Conservation (phyloP, 2,113 vertebrate genomes). For the Labeo rohita region DNA sequence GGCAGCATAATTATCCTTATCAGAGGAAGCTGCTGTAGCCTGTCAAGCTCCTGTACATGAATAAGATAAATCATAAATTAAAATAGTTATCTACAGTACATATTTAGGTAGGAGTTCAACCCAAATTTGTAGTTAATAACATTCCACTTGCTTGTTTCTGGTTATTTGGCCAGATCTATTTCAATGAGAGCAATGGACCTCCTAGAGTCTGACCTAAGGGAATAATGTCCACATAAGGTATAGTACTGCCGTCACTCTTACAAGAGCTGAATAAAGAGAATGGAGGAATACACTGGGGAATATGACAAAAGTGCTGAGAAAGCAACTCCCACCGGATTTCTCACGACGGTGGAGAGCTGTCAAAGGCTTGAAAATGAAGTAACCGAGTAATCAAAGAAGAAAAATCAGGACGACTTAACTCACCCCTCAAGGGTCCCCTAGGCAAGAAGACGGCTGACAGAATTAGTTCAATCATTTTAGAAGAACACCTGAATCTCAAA, state of each 20-base stretch:
- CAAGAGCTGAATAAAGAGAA: conserved; percentile 25
- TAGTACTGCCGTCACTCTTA: not conserved
- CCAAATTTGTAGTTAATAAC: not conserved
- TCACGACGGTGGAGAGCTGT: conserved; percentile 23
- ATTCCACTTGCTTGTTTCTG: not conserved
- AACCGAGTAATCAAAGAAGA: conserved; percentile 49
- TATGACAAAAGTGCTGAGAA: conserved; percentile 27
- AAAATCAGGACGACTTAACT: conserved; percentile 47
- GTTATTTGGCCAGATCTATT: not conserved
- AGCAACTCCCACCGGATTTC: conserved; percentile 29
- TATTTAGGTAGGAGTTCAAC: not conserved
- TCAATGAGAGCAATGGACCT: not conserved
- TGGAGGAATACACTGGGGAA: not conserved
- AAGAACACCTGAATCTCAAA: conserved; percentile 36
- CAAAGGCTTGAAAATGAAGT: conserved; percentile 43
- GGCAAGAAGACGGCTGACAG: conserved; percentile 44
- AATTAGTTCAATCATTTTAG: conserved; percentile 45
- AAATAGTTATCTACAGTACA: not conserved
- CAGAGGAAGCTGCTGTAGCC: not conserved
- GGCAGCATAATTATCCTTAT: not conserved
- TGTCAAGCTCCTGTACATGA: not conserved
- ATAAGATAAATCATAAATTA: not conserved
- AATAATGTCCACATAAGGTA: not conserved
- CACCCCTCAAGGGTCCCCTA: conserved; percentile 38
- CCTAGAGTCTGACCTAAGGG: conserved; percentile 3